Base-by-base conservation (phyloP, 1,140 invertebrate genomes). In the Drosophila teissieri region DNA sequence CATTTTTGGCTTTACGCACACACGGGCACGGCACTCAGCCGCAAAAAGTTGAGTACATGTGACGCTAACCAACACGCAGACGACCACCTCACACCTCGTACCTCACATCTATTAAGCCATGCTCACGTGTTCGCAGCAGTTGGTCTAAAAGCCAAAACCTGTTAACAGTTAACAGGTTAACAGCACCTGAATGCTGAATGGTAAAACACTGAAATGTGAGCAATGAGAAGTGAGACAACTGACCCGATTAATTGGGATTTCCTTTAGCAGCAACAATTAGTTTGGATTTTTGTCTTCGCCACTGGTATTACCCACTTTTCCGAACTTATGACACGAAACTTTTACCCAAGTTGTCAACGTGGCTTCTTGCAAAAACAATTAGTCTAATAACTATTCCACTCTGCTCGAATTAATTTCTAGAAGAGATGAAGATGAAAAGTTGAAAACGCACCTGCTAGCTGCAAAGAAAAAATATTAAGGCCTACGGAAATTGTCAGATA, bases 31-130 rank as follows among this genome's bases (percentile, higher is more conserved):
- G 14, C 55, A 36, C 31, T 58, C 44, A 19, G 63, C 63, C 67
- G n/a, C 67, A 70, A 69, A 48, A 70, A 49, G 24, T 70, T 48
- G 65, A 70, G 51, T 70, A 48, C 24, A 70, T 70, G 27, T 69
- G 67, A 10, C 51, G 64, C 49, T 67, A 55, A 34, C 67, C 44
- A 12, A 55, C 64, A 70, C 42, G 19, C 31, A 31, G 31, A n/a
- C 46, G 65, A 10, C 15, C 19, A 19, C 19, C 19, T 19, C 19
- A 19, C 17, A 45, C 3, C 27, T 19, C 19, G 2, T 10, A 45
- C 3, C 27, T 34, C 54, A 58, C 54, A 34, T n/a, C 36, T 15
- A 39, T 58, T 48, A 19, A 39, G 54, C 42, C 62, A 7, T 11
- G 8, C 42, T 70, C 44, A 70, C 42, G 65, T 70, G 67, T 19